phyloP scores from a whole-genome alignment of 2,888 invertebrate genomes.

The Lasioglossum villosulum region DNA sequence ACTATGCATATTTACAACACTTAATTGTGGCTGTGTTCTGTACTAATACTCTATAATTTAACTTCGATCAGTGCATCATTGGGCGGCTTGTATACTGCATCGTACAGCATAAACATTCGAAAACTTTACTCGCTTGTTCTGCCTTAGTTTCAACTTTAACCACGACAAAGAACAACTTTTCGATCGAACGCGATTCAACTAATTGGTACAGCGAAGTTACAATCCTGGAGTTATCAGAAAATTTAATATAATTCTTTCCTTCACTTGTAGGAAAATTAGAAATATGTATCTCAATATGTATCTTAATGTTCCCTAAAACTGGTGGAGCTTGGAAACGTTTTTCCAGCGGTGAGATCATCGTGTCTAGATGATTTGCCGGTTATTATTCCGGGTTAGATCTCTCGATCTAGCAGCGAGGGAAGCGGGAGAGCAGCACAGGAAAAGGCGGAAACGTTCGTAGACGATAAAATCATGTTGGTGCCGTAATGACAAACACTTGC shows the following conservation, averaged over 20 bases:
- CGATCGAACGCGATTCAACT: neutral
- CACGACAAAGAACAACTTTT: neutral
- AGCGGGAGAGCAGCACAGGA: neutral
- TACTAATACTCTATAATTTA: neutral
- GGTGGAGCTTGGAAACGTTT: neutral
- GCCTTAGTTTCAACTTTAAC: neutral
- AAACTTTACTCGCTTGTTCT: neutral
- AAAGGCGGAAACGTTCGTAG: conserved; percentile 47
- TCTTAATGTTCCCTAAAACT: neutral
- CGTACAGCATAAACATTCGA: neutral
- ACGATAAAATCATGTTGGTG: conserved; percentile 73
- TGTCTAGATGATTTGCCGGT: neutral
- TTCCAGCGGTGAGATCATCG: neutral
- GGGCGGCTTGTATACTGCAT: neutral
- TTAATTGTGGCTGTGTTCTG: neutral
- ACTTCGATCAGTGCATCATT: neutral
- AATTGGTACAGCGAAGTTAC: too few species aligned
- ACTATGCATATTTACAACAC: too few species aligned
- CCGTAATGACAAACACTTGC: conserved; percentile 83
- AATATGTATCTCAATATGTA: too few species aligned
- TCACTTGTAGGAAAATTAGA: too few species aligned
- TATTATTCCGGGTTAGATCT: conserved; percentile 5
- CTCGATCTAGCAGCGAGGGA: neutral
- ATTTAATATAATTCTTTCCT: too few species aligned
- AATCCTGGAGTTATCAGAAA: neutral